These are phyloP conservation scores for Megastigmus dorsalis DNA, from an alignment of 2,888 invertebrate genomes.

Conservation along the genomic window DNA sequence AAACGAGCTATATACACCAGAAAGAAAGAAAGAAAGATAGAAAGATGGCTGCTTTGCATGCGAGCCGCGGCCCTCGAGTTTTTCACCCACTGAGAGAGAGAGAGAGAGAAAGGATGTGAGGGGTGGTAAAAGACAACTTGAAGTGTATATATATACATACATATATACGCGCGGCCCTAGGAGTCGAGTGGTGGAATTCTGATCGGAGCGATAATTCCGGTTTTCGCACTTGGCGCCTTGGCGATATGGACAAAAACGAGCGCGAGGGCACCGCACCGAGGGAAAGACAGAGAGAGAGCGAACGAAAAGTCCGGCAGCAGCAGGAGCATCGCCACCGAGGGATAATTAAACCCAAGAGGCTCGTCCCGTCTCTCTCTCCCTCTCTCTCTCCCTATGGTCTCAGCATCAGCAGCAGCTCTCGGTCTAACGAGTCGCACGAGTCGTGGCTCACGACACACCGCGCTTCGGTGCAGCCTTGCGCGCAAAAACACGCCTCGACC, in stretches of 20 bases:
- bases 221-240: conserved; percentile 55
- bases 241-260: background rate
- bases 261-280: background rate
- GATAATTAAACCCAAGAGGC: conserved; percentile 47
- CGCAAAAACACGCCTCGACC: conserved; percentile 57
- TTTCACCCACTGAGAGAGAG: too few species aligned
- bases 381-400: background rate
- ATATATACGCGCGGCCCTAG: conserved; percentile 27
- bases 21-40: background rate
- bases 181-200: conserved; percentile 17
- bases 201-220: conserved; percentile 53
- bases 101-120: too few species aligned
- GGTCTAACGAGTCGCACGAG: conserved; percentile 64
- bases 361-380: background rate
- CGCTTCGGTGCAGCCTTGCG: too few species aligned
- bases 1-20: background rate
- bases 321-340: conserved; percentile 19
- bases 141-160: too few species aligned
- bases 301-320: too few species aligned
- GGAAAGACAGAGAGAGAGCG: too few species aligned
- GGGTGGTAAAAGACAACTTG: too few species aligned
- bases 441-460: conserved; percentile 59
- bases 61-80: conserved; percentile 25
- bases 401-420: too few species aligned
- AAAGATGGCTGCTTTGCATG: conserved; percentile 39